phyloP scores from a whole-genome alignment of 1,140 invertebrate species.

The Apis cerana region DNA sequence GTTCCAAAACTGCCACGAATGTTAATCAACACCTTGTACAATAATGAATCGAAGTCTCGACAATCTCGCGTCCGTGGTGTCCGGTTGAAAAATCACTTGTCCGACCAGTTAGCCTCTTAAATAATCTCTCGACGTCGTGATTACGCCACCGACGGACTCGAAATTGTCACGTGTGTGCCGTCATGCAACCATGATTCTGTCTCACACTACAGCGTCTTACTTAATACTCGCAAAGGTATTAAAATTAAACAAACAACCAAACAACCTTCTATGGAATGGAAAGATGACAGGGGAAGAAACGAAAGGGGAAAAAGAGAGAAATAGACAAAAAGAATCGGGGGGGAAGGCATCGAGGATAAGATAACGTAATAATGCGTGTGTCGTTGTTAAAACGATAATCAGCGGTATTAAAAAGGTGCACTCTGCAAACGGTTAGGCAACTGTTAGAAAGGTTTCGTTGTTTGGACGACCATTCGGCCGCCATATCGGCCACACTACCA shows the following conservation, averaged over 20 bases:
- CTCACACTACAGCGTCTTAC: neutral
- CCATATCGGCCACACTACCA: slow-evolving; percentile 17
- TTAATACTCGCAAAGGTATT: neutral
- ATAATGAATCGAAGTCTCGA: neutral
- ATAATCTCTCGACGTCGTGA: too few species aligned
- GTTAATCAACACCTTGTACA: too few species aligned
- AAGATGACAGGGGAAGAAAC: too few species aligned
- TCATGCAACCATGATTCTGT: slow-evolving; percentile 18
- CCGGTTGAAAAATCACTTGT: neutral
- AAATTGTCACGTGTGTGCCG: neutral
- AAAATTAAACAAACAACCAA: neutral
- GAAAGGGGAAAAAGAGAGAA: neutral
- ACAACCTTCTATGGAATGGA: too few species aligned
- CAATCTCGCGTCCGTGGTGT: neutral
- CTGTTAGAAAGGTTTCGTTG: slow-evolving; percentile 8
- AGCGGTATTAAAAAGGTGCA: slow-evolving; percentile 9
- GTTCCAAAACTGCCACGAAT: too few species aligned
- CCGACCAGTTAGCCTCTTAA: neutral
- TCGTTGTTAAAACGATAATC: slow-evolving; percentile 2
- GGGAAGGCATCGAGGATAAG: neutral
- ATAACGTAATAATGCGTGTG: neutral
- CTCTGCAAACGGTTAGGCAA: slow-evolving; percentile 33
- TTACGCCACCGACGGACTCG: neutral
- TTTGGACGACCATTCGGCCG: neutral
- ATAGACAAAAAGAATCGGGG: neutral